Percentiles rank a stretch among this genome's conserved stretches.
Conservation (phyloP, 2,888 invertebrate genomes). For the Dynastes grantii region DNA sequence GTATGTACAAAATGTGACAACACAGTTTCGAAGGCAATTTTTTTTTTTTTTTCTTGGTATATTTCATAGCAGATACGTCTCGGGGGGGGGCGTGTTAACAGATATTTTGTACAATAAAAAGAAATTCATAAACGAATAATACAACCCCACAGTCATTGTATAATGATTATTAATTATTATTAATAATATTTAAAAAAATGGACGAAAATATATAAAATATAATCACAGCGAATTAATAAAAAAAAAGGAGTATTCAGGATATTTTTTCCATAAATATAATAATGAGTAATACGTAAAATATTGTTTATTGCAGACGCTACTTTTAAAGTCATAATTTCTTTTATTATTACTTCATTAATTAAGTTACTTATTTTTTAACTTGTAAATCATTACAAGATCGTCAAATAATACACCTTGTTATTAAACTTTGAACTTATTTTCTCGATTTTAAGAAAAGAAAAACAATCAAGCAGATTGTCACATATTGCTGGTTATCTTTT, state of each 20-base stretch:
- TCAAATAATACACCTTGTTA: no score
- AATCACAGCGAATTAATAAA: background rate
- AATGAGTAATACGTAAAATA: no score
- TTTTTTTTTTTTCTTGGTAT: background rate
- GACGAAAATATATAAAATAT: conserved; percentile 6
- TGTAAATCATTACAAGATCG: no score
- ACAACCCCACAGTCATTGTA: background rate
- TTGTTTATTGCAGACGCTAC: no score
- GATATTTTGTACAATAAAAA: conserved; percentile 3
- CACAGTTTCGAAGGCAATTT: conserved; percentile 5
- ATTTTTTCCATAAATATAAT: conserved; percentile 2
- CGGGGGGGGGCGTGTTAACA: background rate
- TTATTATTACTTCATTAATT: no score
- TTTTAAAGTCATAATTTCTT: no score
- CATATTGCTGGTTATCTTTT: no score
- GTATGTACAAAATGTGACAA: conserved; percentile 13
- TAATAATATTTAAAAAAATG: background rate
- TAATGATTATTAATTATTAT: background rate
- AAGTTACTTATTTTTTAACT: no score
- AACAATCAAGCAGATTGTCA: no score
- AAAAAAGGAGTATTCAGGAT: background rate
- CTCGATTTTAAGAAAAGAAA: no score
- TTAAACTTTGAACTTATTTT: no score
- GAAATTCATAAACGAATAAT: background rate
- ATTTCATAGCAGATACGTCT: conserved; percentile 2